Conservation (phyloP, 2,888 invertebrate genomes). For the Rhagophthalmus giganteus region DNA sequence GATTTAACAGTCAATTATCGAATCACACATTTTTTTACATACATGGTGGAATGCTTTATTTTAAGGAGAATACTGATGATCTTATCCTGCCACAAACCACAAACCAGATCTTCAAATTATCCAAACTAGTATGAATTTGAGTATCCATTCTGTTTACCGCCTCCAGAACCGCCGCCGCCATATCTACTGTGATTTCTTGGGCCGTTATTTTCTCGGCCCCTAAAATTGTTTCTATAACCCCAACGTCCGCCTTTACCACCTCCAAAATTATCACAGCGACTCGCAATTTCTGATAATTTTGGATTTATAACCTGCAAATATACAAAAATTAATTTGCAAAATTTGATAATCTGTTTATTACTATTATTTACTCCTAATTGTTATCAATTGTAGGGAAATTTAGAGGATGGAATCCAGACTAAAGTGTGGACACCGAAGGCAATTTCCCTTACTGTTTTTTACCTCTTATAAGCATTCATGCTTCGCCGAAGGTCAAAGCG, state of each 20-base stretch:
- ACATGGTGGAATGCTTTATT: conserved; percentile 15
- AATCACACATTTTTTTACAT: background rate
- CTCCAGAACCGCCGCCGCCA: conserved; percentile 23
- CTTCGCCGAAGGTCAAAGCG: conserved; percentile 63
- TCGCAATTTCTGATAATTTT: conserved; percentile 79
- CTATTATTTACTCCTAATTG: background rate
- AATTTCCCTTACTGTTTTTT: conserved; percentile 66
- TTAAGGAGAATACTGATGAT: conserved; percentile 15
- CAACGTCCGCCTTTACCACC: conserved; percentile 61
- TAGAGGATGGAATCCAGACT: conserved; percentile 77
- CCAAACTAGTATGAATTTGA: conserved; percentile 24
- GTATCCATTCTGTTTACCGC: conserved; percentile 35
- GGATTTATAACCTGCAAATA: conserved; percentile 75
- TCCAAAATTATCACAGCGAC: conserved; percentile 63
- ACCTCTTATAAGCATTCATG: conserved; percentile 79
- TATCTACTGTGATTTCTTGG: conserved; percentile 43
- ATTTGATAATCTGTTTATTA: no score
- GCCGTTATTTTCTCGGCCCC: conserved; percentile 52
- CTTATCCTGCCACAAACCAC: conserved; percentile 1
- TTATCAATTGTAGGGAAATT: conserved; percentile 43
- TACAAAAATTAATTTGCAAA: no score
- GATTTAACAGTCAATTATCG: background rate
- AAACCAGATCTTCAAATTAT: conserved; percentile 3
- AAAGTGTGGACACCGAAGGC: conserved; percentile 80
- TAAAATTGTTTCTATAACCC: conserved; percentile 55